phyloP scores from a whole-genome alignment of 2,797 vertebrate species.

The Acanthiza pusilla region DNA sequence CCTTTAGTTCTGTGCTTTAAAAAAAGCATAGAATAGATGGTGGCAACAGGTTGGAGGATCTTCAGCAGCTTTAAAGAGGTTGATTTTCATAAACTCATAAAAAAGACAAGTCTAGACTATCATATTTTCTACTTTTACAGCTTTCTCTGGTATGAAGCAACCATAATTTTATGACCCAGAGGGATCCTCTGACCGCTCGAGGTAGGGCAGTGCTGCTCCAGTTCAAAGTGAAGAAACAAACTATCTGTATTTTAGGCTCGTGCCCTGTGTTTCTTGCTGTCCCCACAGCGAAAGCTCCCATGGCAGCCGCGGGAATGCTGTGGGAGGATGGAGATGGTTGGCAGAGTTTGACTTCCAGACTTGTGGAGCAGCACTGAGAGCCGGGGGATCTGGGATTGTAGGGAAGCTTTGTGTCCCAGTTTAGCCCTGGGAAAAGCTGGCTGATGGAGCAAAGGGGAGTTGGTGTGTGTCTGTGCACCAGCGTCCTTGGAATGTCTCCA shows the following conservation, averaged over 20 bases:
- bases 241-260: not conserved
- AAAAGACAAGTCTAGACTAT: not conserved
- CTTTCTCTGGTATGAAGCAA: not conserved
- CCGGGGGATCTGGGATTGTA: not conserved
- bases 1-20: not conserved
- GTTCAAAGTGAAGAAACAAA: not conserved
- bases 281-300: not conserved
- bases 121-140: not conserved
- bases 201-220: not conserved
- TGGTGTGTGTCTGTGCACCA: rapidly evolving
- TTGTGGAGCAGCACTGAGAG: not conserved
- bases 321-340: constrained; percentile 14
- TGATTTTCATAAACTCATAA: not conserved
- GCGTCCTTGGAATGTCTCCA: not conserved
- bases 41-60: not conserved
- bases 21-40: not conserved
- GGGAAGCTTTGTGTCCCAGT: not conserved
- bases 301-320: not conserved
- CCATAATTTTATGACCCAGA: not conserved
- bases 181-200: not conserved
- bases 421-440: not conserved
- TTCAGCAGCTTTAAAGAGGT: not conserved
- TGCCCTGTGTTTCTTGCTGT: not conserved
- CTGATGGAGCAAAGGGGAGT: not conserved
- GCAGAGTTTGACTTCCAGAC: not conserved